Conservation (phyloP, 2,113 vertebrate species). For the Pristiophorus japonicus region DNA sequence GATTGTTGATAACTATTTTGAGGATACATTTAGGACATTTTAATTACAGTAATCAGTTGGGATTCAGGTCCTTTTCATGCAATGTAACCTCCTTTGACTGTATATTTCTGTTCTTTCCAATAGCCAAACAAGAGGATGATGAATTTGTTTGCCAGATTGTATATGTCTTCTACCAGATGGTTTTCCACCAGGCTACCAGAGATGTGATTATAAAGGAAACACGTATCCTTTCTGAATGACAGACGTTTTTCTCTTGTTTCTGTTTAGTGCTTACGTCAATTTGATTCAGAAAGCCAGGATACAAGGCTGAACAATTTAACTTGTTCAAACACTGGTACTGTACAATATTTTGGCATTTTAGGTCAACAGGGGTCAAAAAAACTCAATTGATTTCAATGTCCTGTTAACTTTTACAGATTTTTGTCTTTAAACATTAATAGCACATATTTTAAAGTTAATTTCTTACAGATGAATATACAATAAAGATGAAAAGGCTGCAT, state of each 20-base stretch:
- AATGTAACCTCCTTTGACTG: background rate
- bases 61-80: no score
- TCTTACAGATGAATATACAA: background rate
- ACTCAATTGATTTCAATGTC: background rate
- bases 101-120: slow-evolving; percentile 38
- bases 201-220: slow-evolving; percentile 98
- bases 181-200: slow-evolving; percentile 94
- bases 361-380: background rate
- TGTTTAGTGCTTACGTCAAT: background rate
- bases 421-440: background rate
- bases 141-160: slow-evolving; percentile 98
- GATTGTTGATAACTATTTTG: no score
- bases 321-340: background rate
- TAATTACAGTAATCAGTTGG: no score
- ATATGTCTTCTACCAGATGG: slow-evolving; percentile 99
- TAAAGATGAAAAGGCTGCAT: background rate
- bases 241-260: background rate
- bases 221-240: slow-evolving; percentile 71
- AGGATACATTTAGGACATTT: no score
- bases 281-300: background rate
- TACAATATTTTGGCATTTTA: background rate
- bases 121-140: slow-evolving; percentile 92
- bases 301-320: background rate
- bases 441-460: slow-evolving; percentile 3
- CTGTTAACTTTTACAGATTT: background rate